These are phyloP conservation scores for Eidolon helvum DNA, from an alignment of 2,113 vertebrate genomes.

Conservation along the genomic window DNA sequence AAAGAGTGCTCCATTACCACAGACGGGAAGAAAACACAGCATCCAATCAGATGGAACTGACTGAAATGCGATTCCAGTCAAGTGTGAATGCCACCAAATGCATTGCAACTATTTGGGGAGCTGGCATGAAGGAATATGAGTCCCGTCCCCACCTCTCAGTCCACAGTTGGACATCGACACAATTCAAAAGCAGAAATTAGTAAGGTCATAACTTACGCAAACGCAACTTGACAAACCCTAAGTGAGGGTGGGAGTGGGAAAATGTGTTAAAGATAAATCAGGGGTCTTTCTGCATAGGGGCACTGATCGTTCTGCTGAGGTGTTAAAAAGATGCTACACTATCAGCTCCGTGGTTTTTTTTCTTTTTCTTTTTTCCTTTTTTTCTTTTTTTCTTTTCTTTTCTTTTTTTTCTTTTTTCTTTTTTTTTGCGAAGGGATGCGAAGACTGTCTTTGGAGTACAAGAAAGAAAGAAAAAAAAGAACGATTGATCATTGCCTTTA, in stretches of 20 bases:
- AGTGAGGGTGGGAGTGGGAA: not conserved
- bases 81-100: slow-evolving; percentile 69
- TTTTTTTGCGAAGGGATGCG: not conserved
- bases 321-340: not conserved
- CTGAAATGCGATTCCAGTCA: slow-evolving; percentile 69
- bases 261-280: not conserved
- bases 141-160: not conserved
- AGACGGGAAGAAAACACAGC: slow-evolving; percentile 72
- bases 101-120: slow-evolving; percentile 65
- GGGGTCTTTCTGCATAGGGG: slow-evolving; percentile 17
- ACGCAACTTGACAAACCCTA: not conserved
- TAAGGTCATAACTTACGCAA: slow-evolving; percentile 29
- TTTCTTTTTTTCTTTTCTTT: too few relatives aligned
- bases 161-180: not conserved
- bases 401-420: not conserved
- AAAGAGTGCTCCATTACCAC: slow-evolving; percentile 72
- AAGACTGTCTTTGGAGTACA: slow-evolving; percentile 19
- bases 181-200: slow-evolving; percentile 52
- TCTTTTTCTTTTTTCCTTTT: not conserved
- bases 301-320: not conserved
- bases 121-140: slow-evolving; percentile 51
- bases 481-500: slow-evolving; percentile 63
- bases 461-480: not conserved
- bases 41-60: slow-evolving; percentile 74
- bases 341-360: not conserved